Evolutionary conservation across 1,140 invertebrate genomes (phyloP), one percentile per base, ranked within the genome.

Genomic region (Kradibia gibbosae): DNA sequence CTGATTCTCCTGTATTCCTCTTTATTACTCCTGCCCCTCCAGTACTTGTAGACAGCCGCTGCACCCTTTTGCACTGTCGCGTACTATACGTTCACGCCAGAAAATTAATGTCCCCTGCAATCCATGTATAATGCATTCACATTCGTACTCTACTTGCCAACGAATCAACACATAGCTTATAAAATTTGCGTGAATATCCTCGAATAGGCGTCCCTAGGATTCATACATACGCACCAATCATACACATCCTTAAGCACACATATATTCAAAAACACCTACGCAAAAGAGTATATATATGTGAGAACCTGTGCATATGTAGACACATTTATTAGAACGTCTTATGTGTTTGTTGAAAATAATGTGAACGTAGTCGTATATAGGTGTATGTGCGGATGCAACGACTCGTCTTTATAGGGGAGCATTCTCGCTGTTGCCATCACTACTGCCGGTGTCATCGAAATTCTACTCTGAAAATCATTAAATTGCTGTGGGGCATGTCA

Each of bases 101-200:
- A 91, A 91, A 91, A 91, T 91, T 90, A 91, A 91, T 91, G 90
- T 91, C 90, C 90, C 89, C 90, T 91, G 90, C 90, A 91, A 91
- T 91, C 88, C 89, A 91, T 91, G 90, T 91, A 91, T 91, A 91
- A 91, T 91, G 90, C 90, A 91, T 91, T 91, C 88, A 89, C 87
- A 88, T 91, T 91, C 88, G 88, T 90, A 89, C 60, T 57, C 74
- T 25, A 36, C 22, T 45, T 11, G 74, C 55, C 88, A 90, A 87
- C 88, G 90, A 91, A 90, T 87, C 87, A 90, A 90, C 88, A 89
- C 88, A 90, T 85, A 83, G 42, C 67, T 87, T 90, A 88, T 88
- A 91, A 91, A 91, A 90, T 91, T 90, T 90, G 90, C 89, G 89
- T 87, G 86, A 70, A 86, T 81, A 83, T 85, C 36, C 85, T 42